These are phyloP conservation scores for Lasiurus cinereus DNA, from an alignment of 2,113 vertebrate species.

Conservation along the genomic window DNA sequence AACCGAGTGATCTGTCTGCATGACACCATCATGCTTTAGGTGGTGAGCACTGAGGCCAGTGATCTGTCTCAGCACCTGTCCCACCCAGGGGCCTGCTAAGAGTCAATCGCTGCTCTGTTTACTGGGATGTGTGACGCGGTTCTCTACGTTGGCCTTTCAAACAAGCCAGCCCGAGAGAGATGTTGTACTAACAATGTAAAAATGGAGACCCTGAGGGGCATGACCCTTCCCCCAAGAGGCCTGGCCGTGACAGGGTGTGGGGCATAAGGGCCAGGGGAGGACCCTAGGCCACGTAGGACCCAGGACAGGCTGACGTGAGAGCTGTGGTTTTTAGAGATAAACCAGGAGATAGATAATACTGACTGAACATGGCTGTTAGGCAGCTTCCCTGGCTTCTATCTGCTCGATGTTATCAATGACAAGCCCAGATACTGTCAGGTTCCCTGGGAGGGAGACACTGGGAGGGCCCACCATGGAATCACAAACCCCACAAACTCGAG, in stretches of 20 bases:
- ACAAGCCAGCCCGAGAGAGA: neutral
- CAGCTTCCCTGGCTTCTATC: neutral
- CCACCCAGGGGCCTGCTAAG: neutral
- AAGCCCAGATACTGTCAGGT: fast-evolving
- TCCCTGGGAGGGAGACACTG: fast-evolving
- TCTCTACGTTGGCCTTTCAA: fast-evolving
- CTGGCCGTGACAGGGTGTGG: neutral
- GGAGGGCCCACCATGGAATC: neutral
- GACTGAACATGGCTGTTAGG: neutral
- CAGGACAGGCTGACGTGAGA: fast-evolving
- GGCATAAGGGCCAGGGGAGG: neutral
- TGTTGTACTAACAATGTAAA: neutral
- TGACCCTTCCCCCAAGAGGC: neutral
- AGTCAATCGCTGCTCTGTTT: neutral
- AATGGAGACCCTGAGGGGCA: neutral
- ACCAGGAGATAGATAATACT: neutral
- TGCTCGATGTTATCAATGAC: neutral
- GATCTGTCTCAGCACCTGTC: neutral
- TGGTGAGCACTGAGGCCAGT: neutral
- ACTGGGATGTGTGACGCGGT: neutral
- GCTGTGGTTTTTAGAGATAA: neutral
- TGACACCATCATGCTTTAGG: neutral
- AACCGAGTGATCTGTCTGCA: neutral
- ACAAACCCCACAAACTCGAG: neutral
- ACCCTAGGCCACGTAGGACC: neutral